Evolutionary conservation across 2,113 vertebrate species (phyloP), one percentile per base, ranked within the genome.

Genomic region (Lethenteron camtschaticum): DNA sequence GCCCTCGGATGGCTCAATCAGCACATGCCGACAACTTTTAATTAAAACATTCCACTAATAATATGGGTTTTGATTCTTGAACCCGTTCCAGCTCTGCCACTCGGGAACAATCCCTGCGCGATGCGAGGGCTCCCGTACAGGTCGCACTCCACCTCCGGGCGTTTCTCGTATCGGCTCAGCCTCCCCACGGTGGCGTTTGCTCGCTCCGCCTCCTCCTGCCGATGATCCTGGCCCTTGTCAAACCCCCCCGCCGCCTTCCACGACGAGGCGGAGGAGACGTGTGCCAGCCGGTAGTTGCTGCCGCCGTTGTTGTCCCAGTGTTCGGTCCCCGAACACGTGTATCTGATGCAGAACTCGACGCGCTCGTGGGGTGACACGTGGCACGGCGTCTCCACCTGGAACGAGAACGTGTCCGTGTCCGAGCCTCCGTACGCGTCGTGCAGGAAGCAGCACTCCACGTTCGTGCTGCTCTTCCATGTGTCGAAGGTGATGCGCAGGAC

Each of bases 251-350:
- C 41, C 41, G 41, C 41, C 41, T 41, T 41, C 41, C 41, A 41
- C 41, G 41, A 41, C 5, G 41, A 41, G 4, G 41, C 41, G 41
- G 41, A 41, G 41, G 41, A 41, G 41, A 41, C 41, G 41, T 41
- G 41, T 6, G 41, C 41, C 41, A 95, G 82, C 74, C 79, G 78
- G 56, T 95, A 96, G 80, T 96, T 96, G 74, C 82, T 82, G 60
- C 85, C 85, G 2, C 83, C 77, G 0, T 94, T 90, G 79, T 95
- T 95, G 80, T 96, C 91, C 91, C 91, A 96, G 80, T 84, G 85
- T 2, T 76, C 82, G 58, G 77, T 79, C 9, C 81, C 80, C 4
- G 73, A 76, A 2, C 82, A 81, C 71, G 80, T 77, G 73, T 88
- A 96, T 72, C 77, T 83, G 71, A 96, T 70, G 70, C 91, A 96